phyloP scores from a whole-genome alignment of 2,113 vertebrate genomes.

The Channa maculata region DNA sequence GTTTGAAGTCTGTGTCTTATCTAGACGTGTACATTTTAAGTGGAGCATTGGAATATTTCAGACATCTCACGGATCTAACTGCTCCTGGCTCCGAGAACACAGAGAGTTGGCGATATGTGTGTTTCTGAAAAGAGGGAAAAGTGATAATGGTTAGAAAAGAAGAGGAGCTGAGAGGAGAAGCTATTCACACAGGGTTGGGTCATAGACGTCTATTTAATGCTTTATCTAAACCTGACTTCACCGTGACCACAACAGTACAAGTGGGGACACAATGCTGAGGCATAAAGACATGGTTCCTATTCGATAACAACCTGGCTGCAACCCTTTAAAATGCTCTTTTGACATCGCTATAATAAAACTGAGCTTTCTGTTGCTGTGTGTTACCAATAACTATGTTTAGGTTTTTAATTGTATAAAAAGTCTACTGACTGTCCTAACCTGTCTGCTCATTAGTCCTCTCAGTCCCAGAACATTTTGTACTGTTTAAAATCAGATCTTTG shows the following conservation, averaged over 20 bases:
- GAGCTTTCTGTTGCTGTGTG: too few species aligned
- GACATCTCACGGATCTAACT: background rate
- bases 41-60: conserved; percentile 11
- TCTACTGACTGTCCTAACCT: background rate
- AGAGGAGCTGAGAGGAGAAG: background rate
- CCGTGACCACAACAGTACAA: background rate
- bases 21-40: conserved; percentile 1
- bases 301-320: too few species aligned
- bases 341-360: too few species aligned
- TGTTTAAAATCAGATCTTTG: conserved; percentile 45
- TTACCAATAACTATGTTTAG: too few species aligned
- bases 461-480: conserved; percentile 10
- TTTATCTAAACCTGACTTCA: conserved; percentile 11
- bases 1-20: background rate
- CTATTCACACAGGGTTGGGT: background rate
- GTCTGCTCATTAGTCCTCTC: background rate
- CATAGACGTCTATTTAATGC: background rate
- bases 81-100: background rate
- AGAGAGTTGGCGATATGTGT: too few species aligned
- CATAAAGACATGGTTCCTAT: too few species aligned
- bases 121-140: conserved; percentile 4
- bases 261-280: background rate
- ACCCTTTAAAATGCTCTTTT: too few species aligned
- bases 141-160: conserved; percentile 2
- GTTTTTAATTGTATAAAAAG: too few species aligned